Evolutionary conservation across 2,113 vertebrate species (phyloP), one percentile per base, ranked within the genome.

Genomic region (Grammomys dolichurus): DNA sequence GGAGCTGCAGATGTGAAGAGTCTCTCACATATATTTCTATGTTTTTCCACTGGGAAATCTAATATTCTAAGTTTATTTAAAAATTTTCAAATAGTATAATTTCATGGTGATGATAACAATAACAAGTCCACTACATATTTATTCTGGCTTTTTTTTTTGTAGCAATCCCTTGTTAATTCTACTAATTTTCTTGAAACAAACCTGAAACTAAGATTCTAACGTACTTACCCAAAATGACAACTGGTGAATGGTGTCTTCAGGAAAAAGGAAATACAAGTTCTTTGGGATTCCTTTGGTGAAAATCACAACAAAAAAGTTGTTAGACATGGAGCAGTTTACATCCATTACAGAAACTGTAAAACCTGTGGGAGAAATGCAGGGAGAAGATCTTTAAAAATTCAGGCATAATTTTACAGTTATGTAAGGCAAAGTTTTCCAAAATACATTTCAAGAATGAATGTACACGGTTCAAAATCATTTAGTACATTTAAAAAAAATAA

Each of bases 1-100:
- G n/a, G 5, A 46, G 10, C 20, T 58, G 1, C 48, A 76, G 40
- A 77, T n/a, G 43, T 85, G 43, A 88, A 54, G 87, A 84, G 16
- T 56, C 33, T 51, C 13, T n/a, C 10, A 40, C 36, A 75, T 90
- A 12, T 80, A 60, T 89, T 87, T 91, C 67, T 33, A 0, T 8
- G 19, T 16, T 78, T 48, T 91, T 90, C 26, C 3, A 26, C 78
- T 87, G 70, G 17, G 3, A 95, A 88, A 90, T 95, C 77, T 90
- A 93, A 56, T 75, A 94, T 76, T 60, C 67, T 36, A 65, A 7
- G 54, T 43, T 95, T 91, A 58, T 90, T 85, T 54, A 67, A 94
- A 72, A 82, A 69, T 69, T 67, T 69, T 86, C 88, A 78, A 81
- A 31, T 91, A 77, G 12, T 67, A 3, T 43, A 51, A 63, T 91